Conservation (phyloP, 2,888 invertebrate genomes). For the Noctua fimbriata region DNA sequence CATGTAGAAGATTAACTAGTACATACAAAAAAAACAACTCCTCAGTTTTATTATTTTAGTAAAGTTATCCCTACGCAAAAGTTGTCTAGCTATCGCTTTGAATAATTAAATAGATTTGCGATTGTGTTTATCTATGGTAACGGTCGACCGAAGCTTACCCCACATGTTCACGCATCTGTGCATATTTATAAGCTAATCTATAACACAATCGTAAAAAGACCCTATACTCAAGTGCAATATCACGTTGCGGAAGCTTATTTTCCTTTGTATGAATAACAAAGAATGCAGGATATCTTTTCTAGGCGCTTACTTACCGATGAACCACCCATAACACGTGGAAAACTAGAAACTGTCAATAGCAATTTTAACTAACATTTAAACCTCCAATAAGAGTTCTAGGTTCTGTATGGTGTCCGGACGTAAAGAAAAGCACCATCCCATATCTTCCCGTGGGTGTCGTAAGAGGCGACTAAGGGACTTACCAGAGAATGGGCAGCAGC, state of each 20-base stretch:
- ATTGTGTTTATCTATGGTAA: not conserved
- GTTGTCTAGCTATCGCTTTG: not conserved
- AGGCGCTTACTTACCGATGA: not conserved
- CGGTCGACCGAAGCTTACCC: not conserved
- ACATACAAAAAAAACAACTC: not conserved
- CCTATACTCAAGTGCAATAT: not conserved
- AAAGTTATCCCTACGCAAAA: not conserved
- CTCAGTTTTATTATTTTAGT: not conserved
- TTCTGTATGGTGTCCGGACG: too few relatives aligned
- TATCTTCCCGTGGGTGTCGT: too few relatives aligned
- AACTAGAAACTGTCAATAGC: not conserved
- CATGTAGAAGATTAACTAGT: not conserved
- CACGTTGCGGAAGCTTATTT: not conserved
- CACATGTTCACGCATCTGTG: slow-evolving; percentile 1
- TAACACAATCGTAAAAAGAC: not conserved
- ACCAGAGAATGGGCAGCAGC: too few relatives aligned
- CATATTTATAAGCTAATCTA: not conserved
- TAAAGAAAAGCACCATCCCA: too few relatives aligned
- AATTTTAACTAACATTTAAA: not conserved
- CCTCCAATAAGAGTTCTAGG: not conserved
- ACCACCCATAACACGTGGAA: not conserved
- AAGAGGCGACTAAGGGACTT: too few relatives aligned
- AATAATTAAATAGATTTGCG: not conserved
- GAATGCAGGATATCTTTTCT: not conserved
- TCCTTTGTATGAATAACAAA: not conserved